A percentile compares a stretch with the other conserved stretches of the same genome.
phyloP scores from a whole-genome alignment of 2,797 vertebrate species.

The Philypnodon macrostomus region DNA sequence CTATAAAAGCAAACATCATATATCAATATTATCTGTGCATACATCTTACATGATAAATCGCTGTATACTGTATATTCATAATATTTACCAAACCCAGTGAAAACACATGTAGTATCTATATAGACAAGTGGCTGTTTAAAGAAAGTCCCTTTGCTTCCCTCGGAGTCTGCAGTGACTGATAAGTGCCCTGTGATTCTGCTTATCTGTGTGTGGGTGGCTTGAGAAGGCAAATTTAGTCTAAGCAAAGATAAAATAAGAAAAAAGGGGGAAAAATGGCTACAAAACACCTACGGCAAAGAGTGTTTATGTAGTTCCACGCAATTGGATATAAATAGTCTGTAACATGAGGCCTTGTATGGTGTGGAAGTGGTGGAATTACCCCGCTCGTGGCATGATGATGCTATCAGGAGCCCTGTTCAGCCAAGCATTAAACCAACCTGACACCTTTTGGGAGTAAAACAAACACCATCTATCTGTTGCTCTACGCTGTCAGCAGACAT shows the following conservation, averaged over 20 bases:
- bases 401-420: slow-evolving; percentile 43
- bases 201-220: slow-evolving; percentile 59
- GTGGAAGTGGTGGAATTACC: slow-evolving; percentile 47
- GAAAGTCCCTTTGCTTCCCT: slow-evolving; percentile 43
- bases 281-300: slow-evolving; percentile 44
- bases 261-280: background rate
- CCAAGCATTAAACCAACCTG: slow-evolving; percentile 44
- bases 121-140: slow-evolving; percentile 40
- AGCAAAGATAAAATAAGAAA: slow-evolving; percentile 21
- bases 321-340: slow-evolving; percentile 69
- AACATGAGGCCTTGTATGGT: slow-evolving; percentile 55
- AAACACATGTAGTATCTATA: slow-evolving; percentile 2
- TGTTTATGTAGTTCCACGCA: slow-evolving; percentile 71
- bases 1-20: too few species aligned
- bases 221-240: slow-evolving; percentile 45
- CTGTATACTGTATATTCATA: background rate
- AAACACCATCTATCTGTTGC: too few species aligned
- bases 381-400: slow-evolving; percentile 42
- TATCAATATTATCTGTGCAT: too few species aligned
- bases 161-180: slow-evolving; percentile 49
- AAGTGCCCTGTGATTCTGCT: slow-evolving; percentile 50
- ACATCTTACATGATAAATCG: too few species aligned
- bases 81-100: slow-evolving; percentile 7
- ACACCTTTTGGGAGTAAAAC: slow-evolving; percentile 41
- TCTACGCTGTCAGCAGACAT: too few species aligned